Percentiles rank a stretch among this genome's conserved stretches.
Conservation (phyloP, 1,140 invertebrate species). For the Phymorhynchus buccinoides region DNA sequence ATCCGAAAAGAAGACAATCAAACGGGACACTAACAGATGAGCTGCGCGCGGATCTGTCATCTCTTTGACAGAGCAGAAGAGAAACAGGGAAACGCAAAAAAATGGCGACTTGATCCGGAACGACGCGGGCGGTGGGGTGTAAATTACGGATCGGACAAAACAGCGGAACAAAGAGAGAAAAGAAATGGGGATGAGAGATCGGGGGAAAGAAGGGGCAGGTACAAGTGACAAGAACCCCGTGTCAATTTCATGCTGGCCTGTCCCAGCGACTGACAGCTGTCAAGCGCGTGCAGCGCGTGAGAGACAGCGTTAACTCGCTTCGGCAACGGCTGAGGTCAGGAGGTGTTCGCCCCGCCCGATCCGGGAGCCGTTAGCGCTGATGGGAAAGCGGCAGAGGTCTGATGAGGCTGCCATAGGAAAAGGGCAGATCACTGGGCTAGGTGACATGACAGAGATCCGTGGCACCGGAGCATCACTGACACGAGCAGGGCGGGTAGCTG, state of each 20-base stretch:
- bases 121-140: slow-evolving; percentile 17
- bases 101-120: neutral
- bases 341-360: slow-evolving; percentile 10
- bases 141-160: slow-evolving; percentile 28
- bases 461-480: too few relatives aligned
- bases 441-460: neutral
- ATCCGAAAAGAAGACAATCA: neutral
- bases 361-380: neutral
- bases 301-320: slow-evolving; percentile 20
- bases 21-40: slow-evolving; percentile 1
- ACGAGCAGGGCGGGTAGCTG: too few relatives aligned
- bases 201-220: too few relatives aligned
- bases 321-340: slow-evolving; percentile 11
- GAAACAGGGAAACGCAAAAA: neutral
- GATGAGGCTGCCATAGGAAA: neutral
- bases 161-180: slow-evolving; percentile 10
- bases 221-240: slow-evolving; percentile 26
- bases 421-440: neutral
- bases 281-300: slow-evolving; percentile 24
- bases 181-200: neutral
- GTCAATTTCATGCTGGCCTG: slow-evolving; percentile 27
- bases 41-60: neutral
- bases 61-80: neutral
- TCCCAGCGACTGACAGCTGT: slow-evolving; percentile 34
- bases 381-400: slow-evolving; percentile 10